phyloP scores from a whole-genome alignment of 2,797 vertebrate species.

The Dipus sagitta region DNA sequence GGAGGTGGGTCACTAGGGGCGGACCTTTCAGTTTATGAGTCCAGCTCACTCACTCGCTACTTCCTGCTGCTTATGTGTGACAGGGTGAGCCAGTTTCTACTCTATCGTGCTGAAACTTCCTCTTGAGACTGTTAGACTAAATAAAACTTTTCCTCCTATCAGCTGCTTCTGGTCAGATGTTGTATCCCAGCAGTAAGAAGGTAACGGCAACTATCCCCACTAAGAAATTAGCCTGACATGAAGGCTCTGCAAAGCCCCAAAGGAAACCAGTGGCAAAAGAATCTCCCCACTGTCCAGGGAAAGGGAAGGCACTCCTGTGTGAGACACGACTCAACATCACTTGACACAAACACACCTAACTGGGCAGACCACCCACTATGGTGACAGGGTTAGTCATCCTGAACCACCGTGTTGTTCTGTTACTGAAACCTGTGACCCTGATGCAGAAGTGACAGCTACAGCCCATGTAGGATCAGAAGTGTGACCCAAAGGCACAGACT shows the following conservation, averaged over 20 bases:
- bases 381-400: background rate
- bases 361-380: background rate
- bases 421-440: background rate
- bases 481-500: too few relatives aligned
- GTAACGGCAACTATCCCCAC: background rate
- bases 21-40: too few relatives aligned
- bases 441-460: conserved; percentile 2
- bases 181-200: too few relatives aligned
- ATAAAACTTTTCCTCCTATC: too few relatives aligned
- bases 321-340: background rate
- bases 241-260: background rate
- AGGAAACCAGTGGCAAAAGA: background rate
- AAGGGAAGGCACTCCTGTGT: background rate
- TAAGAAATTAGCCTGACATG: background rate
- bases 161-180: too few relatives aligned
- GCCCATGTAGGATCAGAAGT: background rate
- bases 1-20: too few relatives aligned
- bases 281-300: background rate
- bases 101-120: too few relatives aligned
- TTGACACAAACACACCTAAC: background rate
- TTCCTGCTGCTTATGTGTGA: too few relatives aligned
- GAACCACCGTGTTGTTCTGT: background rate
- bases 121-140: too few relatives aligned
- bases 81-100: too few relatives aligned
- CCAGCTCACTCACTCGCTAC: too few relatives aligned